Evolutionary conservation across 35 echinoderm and acorn worm species (phyloP), one percentile per base, ranked within the genome.

Genomic region (Lytechinus variegatus): DNA sequence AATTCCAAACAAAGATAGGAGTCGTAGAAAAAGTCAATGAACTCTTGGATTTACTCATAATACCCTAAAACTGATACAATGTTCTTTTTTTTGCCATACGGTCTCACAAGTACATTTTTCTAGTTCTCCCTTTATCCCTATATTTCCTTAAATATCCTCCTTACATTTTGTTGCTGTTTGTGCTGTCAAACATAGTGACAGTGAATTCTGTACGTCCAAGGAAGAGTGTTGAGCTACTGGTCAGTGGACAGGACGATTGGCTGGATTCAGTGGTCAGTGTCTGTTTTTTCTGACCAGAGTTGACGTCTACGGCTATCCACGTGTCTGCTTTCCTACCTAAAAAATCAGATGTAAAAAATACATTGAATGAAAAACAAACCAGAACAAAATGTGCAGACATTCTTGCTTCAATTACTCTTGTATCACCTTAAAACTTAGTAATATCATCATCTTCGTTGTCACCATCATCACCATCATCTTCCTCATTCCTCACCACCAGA

Each of bases 101-200:
- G 56, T 58, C 56, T 11, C 21, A n/a, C 66, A 79, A 7, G 14
- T 60, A n/a, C n/a, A n/a, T n/a, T n/a, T n/a, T n/a, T n/a, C n/a
- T n/a, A n/a, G n/a, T n/a, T n/a, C n/a, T n/a, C n/a, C n/a, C n/a
- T n/a, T n/a, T n/a, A n/a, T n/a, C n/a, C n/a, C n/a, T n/a, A 16
- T 60, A 60, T 9, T 3, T 6, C 10, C 9, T 60, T 8, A 60
- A 60, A 79, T 79, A 79, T n/a, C 66, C 1, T 28, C 96, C 97
- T 98, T 96, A 99, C 98, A 97, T 95, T 97, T 96, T 97, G 56
- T 99, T 97, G 61, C 95, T 98, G 13, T 97, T 98, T 19, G 89
- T 95, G 96, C 96, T 98, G 87, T 99, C 97, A 98, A 99, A 99
- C 97, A 99, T 98, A 79, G 98, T 98, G 33, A 99, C 96, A 4